Evolutionary conservation across 2,888 invertebrate species (phyloP).

Genomic region (Aleiodes leptofemur): DNA sequence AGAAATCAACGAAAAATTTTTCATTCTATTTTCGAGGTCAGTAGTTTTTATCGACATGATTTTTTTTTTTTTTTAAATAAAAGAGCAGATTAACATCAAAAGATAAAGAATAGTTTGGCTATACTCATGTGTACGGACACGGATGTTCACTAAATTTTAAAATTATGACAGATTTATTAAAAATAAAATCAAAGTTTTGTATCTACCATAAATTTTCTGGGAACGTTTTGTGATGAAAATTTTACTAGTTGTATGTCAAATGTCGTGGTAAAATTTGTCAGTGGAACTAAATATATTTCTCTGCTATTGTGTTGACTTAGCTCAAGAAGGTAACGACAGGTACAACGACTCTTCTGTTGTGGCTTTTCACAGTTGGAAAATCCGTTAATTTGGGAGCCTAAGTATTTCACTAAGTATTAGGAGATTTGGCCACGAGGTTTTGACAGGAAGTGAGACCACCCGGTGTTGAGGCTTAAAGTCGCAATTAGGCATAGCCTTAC

Average conservation of each 20-base stretch:
- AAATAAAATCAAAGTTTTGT: no score
- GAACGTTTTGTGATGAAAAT: no score
- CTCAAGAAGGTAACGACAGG: slow-evolving; percentile 36
- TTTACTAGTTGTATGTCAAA: no score
- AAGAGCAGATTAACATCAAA: neutral
- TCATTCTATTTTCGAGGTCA: slow-evolving; percentile 8
- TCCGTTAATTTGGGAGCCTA: slow-evolving; percentile 49
- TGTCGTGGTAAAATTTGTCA: slow-evolving; percentile 52
- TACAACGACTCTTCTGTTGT: slow-evolving; percentile 31
- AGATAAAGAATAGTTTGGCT: neutral
- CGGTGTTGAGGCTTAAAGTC: slow-evolving; percentile 54
- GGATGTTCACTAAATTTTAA: no score
- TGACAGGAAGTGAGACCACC: slow-evolving; percentile 61
- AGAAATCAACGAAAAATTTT: slow-evolving; percentile 8
- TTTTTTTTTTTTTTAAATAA: neutral
- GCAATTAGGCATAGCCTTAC: slow-evolving; percentile 61
- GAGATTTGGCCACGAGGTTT: slow-evolving; percentile 55
- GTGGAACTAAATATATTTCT: slow-evolving; percentile 51
- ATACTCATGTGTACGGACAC: no score
- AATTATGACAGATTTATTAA: no score
- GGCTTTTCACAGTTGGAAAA: slow-evolving; percentile 51
- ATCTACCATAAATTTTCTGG: no score
- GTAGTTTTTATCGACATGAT: slow-evolving; percentile 1
- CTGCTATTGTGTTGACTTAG: slow-evolving; percentile 24
- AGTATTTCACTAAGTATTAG: slow-evolving; percentile 48